phyloP scores from a whole-genome alignment of 2,888 invertebrate genomes.

The Xanthorhoe designata region DNA sequence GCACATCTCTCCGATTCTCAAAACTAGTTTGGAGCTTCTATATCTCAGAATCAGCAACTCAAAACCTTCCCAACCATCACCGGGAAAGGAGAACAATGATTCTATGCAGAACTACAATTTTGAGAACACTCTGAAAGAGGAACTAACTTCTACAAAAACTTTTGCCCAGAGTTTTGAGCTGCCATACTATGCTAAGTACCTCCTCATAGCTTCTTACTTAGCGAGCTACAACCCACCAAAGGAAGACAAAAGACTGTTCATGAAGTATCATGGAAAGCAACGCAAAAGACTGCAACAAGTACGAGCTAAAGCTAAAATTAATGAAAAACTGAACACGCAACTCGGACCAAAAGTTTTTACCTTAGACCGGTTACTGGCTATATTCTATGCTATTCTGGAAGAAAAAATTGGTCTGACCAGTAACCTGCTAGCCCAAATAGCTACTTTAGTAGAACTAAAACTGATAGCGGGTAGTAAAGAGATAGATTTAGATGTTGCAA shows the following conservation, averaged over 20 bases:
- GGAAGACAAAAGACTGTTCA: slow-evolving; percentile 94
- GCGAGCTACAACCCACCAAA: slow-evolving; percentile 97
- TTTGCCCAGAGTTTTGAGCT: slow-evolving; percentile 90
- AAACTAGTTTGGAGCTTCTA: slow-evolving; percentile 90
- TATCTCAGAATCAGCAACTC: slow-evolving; percentile 88
- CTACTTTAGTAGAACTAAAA: slow-evolving; percentile 93
- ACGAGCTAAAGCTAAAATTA: slow-evolving; percentile 85
- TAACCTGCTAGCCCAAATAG: slow-evolving; percentile 94
- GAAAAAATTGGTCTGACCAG: slow-evolving; percentile 94
- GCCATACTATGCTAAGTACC: slow-evolving; percentile 95
- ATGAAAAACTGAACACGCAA: slow-evolving; percentile 87
- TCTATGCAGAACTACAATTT: slow-evolving; percentile 54
- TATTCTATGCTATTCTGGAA: slow-evolving; percentile 95
- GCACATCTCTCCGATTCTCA: slow-evolving; percentile 91
- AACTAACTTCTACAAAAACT: slow-evolving; percentile 79
- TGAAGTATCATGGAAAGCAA: slow-evolving; percentile 91
- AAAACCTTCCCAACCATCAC: slow-evolving; percentile 57
- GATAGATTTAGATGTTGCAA: slow-evolving; percentile 91
- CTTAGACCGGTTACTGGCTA: slow-evolving; percentile 92
- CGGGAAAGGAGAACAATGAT: slow-evolving; percentile 68
- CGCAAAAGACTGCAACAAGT: slow-evolving; percentile 87
- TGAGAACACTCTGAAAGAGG: slow-evolving; percentile 74
- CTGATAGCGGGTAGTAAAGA: slow-evolving; percentile 90
- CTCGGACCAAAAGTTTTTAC: slow-evolving; percentile 94
- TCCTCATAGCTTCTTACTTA: slow-evolving; percentile 95